Evolutionary conservation across 2,888 invertebrate species (phyloP), one percentile per base, ranked within the genome.

Genomic region (Kryphioiulus occultus): DNA sequence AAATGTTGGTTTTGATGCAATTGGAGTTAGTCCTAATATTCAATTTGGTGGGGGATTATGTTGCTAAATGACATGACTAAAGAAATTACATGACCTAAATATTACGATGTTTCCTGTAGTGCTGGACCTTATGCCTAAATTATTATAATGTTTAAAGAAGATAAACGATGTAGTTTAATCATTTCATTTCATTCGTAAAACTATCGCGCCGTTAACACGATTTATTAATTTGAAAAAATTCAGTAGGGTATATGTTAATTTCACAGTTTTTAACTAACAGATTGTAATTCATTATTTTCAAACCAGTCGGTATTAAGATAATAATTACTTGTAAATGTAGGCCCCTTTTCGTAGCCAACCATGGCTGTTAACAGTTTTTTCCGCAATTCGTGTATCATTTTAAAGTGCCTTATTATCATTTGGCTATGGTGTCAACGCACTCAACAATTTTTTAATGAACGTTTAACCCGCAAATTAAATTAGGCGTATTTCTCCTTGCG

Each of bases 401-500:
- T 44, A 44, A 44, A 53, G 53, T 53, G 53, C 5, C 53, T 53
- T 53, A n/a, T n/a, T 53, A 53, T 15, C 53, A 53, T n/a, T 53
- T 53, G n/a, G n/a, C 53, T 53, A 53, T 53, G n/a, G 53, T 53
- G 53, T 53, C 53, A 53, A 53, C n/a, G 53, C 53, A 53, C 53
- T 53, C 53, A 4, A 53, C 53, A 9, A 53, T 53, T 53, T 19
- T 53, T 53, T 53, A 53, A 53, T 53, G 53, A 53, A n/a, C 53
- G 3, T 53, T 53, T 53, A 53, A 53, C 53, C 53, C 53, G n/a
- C 53, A 53, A 53, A 53, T 53, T 53, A 53, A 53, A 53, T 53
- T 53, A 53, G 19, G n/a, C n/a, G 19, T 53, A 53, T n/a, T 53
- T n/a, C n/a, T 53, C n/a, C 53, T 53, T 53, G 53, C 53, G 53